A percentile compares a stretch with the other conserved stretches of the same genome.
These are phyloP conservation scores for Zaprionus tsacasi DNA, from an alignment of 1,140 invertebrate species.

Conservation along the genomic window DNA sequence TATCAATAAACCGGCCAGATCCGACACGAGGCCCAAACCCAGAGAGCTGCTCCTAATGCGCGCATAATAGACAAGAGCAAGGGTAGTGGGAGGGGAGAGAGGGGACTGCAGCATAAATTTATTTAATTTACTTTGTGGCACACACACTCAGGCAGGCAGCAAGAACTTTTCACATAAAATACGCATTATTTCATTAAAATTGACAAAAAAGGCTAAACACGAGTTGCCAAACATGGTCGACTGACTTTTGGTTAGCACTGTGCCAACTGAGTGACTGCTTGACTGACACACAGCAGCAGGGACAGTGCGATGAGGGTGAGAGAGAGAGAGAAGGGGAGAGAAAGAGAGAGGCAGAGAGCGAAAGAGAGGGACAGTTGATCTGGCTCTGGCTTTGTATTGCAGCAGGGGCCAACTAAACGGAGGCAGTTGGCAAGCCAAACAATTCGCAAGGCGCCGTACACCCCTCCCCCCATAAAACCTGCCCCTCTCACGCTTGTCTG, in stretches of 20 bases:
- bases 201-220: conserved; percentile 75
- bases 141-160: conserved; percentile 17
- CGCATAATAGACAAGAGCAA: conserved; percentile 69
- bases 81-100: neutral
- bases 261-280: conserved; percentile 53
- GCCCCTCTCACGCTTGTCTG: neutral
- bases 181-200: conserved; percentile 82
- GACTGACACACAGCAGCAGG: conserved; percentile 19
- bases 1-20: conserved; percentile 58
- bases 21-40: neutral
- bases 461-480: neutral
- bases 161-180: conserved; percentile 80
- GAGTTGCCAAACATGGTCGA: conserved; percentile 62
- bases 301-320: neutral
- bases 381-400: conserved; percentile 61
- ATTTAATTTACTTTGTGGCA: conserved; percentile 70
- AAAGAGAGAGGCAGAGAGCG: neutral
- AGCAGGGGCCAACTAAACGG: conserved; percentile 69
- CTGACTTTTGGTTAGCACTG: conserved; percentile 55
- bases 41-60: conserved; percentile 57
- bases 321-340: neutral
- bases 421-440: conserved; percentile 71
- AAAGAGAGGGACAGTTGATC: neutral
- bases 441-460: conserved; percentile 61
- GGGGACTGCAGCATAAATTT: conserved; percentile 60